Evolutionary conservation across 2,888 invertebrate genomes (phyloP).

Genomic region (Acanthosepion lycidas): DNA sequence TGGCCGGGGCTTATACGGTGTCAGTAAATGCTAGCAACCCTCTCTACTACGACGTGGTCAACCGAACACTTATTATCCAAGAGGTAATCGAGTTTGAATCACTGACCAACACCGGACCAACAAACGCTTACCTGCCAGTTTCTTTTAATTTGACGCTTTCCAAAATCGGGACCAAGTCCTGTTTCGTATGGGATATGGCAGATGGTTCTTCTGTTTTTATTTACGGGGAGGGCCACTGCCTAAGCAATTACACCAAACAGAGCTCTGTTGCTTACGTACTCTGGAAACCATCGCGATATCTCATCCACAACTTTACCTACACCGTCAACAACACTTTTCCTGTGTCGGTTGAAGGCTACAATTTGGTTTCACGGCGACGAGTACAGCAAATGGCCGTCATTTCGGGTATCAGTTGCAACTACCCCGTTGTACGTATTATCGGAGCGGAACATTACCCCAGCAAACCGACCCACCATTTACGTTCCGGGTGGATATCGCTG

Average conservation of each 20-base stretch:
- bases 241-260: constrained; percentile 47
- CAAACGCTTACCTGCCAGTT: constrained; percentile 56
- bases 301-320: constrained; percentile 57
- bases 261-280: constrained; percentile 48
- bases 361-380: constrained; percentile 56
- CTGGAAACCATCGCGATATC: constrained; percentile 45
- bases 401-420: constrained; percentile 59
- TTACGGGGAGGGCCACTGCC: constrained; percentile 53
- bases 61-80: constrained; percentile 51
- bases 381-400: constrained; percentile 56
- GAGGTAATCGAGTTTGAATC: constrained; percentile 58
- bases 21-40: constrained; percentile 58
- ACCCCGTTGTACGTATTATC: constrained; percentile 59
- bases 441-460: constrained; percentile 60
- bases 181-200: constrained; percentile 60
- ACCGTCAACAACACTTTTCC: constrained; percentile 55
- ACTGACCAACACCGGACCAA: constrained; percentile 59
- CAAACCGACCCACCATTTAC: constrained; percentile 54
- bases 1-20: constrained; percentile 53
- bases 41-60: constrained; percentile 52
- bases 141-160: constrained; percentile 56
- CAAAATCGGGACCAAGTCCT: constrained; percentile 57
- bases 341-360: constrained; percentile 55
- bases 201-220: constrained; percentile 53
- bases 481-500: constrained; percentile 58